Evolutionary conservation across 2,888 invertebrate genomes (phyloP), one percentile per base, ranked within the genome.

Genomic region (Blomia tropicalis): DNA sequence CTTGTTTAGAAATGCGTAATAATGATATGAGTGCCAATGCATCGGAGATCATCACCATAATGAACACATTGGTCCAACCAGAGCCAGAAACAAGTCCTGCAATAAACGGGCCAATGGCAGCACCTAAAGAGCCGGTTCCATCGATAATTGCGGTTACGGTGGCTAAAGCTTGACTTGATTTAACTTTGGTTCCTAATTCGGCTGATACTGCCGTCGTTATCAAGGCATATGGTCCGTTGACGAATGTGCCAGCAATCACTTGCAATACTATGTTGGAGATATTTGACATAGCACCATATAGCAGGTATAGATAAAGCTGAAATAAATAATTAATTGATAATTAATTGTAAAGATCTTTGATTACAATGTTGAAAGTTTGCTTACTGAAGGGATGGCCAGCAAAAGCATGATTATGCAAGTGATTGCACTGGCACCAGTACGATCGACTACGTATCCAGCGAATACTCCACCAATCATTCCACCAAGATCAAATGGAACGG

Each of bases 131-230:
- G 5, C 95, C 93, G 0, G 93, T 93, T 53, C 95, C 95, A 75
- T 95, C 95, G 53, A 95, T 93, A 69, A 95, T 92, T 25, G 93
- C 90, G 0, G 93, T 90, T n/a, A 95, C 93, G 0, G 95, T 95
- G 5, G 95, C 92, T 64, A 95, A 74, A 4, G 93, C 95, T 72
- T 84, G 85, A 0, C 88, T 77, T 75, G 87, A 88, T 65, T 84
- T 84, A 67, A 82, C 80, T 77, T 92, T 91, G 0, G 88, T 75
- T 19, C 95, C 91, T 4, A 95, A 78, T 72, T 95, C 93, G 0
- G 95, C 89, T 61, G 90, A 88, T 41, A 95, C 93, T 0, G 92
- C 90, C 0, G 95, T 95, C 2, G 95, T 95, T 71, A 95, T 95
- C 60, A 95, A 79, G 4, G 92, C 87, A 73, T 95, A 95, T 0